A percentile compares a stretch with the other conserved stretches of the same genome.
phyloP scores from a whole-genome alignment of 2,113 vertebrate species.

The Ammodytes dubius region DNA sequence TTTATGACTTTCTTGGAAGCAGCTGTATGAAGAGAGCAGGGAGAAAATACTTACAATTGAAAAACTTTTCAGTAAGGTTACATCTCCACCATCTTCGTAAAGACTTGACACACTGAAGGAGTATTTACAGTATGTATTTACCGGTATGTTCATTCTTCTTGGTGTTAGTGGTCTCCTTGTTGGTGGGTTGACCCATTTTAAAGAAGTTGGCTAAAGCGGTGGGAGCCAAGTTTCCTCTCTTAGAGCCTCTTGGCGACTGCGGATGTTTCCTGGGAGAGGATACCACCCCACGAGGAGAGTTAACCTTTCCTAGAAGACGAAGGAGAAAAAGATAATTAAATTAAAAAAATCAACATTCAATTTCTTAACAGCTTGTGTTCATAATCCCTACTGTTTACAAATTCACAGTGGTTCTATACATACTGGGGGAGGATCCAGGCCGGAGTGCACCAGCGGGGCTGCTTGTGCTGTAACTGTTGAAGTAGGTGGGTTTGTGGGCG shows the following conservation, averaged over 20 bases:
- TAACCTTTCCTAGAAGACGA: constrained; percentile 86
- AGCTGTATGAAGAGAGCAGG: constrained; percentile 46
- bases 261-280: constrained; percentile 92
- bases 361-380: background rate
- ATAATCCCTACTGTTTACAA: background rate
- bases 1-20: constrained; percentile 63
- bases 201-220: constrained; percentile 93
- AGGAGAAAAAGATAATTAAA: background rate
- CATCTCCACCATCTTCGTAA: background rate
- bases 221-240: constrained; percentile 85
- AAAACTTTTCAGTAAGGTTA: background rate
- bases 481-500: constrained; percentile 92
- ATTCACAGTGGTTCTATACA: constrained; percentile 14
- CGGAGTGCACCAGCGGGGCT: constrained; percentile 45
- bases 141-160: constrained; percentile 66
- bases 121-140: constrained; percentile 57
- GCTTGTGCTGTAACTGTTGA: constrained; percentile 84
- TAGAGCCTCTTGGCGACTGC: constrained; percentile 87
- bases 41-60: background rate
- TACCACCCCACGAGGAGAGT: constrained; percentile 90
- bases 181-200: constrained; percentile 80
- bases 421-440: constrained; percentile 79
- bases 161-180: constrained; percentile 51
- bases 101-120: background rate
- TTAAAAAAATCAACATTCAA: background rate